phyloP scores from a whole-genome alignment of 2,888 invertebrate species.

The Anarsia innoxiella region DNA sequence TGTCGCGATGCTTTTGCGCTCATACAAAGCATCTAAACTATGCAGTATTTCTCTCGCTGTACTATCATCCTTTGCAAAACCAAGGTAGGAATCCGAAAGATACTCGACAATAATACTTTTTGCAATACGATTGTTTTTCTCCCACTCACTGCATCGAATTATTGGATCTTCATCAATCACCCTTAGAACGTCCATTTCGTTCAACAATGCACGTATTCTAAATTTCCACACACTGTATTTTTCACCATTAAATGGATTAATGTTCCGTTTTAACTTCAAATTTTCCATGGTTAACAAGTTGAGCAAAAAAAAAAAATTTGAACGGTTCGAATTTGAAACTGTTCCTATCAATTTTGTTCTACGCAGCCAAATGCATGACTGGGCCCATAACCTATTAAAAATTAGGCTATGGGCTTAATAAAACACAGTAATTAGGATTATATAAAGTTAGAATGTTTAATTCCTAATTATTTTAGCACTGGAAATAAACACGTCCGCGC shows the following conservation, averaged over 20 bases:
- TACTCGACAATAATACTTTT: constrained; percentile 13
- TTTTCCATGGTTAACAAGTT: too few relatives aligned
- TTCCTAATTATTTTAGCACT: too few relatives aligned
- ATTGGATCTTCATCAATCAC: constrained; percentile 6
- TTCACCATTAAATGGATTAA: neutral
- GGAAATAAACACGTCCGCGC: too few relatives aligned
- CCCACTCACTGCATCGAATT: constrained; percentile 2
- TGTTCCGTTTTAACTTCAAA: too few relatives aligned
- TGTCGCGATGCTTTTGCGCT: constrained; percentile 11
- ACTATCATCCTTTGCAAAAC: constrained; percentile 9
- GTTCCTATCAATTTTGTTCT: too few relatives aligned
- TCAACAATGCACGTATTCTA: constrained; percentile 9
- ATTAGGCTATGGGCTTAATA: too few relatives aligned
- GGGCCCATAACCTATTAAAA: too few relatives aligned
- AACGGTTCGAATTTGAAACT: too few relatives aligned
- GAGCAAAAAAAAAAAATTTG: too few relatives aligned
- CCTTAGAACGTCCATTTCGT: constrained; percentile 10
- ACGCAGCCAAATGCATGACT: too few relatives aligned
- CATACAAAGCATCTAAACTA: constrained; percentile 10
- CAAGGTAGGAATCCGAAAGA: constrained; percentile 11
- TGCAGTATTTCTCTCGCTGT: constrained; percentile 8
- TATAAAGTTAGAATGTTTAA: too few relatives aligned
- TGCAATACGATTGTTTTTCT: constrained; percentile 10
- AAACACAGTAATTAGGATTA: too few relatives aligned
- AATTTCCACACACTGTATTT: constrained; percentile 14